Percentiles rank a stretch among this genome's conserved stretches.
phyloP scores from a whole-genome alignment of 2,888 invertebrate species.

The Oligia latruncula region DNA sequence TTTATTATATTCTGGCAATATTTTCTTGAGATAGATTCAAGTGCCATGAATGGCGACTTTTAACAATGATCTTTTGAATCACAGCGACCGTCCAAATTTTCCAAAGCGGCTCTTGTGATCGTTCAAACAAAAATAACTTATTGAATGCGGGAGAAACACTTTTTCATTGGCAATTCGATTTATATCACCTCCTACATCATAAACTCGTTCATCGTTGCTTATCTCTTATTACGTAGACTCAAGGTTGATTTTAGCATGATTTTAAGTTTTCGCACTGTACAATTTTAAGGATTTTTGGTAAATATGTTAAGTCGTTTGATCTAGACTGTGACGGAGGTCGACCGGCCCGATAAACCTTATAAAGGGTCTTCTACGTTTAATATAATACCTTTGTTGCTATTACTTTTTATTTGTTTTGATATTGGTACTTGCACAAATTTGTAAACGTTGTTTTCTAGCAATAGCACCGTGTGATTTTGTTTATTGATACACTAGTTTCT shows the following conservation, averaged over 20 bases:
- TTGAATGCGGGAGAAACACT: constrained; percentile 66
- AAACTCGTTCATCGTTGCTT: background rate
- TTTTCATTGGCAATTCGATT: constrained; percentile 68
- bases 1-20: background rate
- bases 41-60: constrained; percentile 13
- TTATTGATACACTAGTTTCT: background rate
- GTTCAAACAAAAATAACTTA: constrained; percentile 69
- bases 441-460: constrained; percentile 23
- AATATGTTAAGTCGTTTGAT: constrained; percentile 71
- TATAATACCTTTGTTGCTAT: constrained; percentile 64
- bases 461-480: background rate
- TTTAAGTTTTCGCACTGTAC: constrained; percentile 4
- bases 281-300: constrained; percentile 50
- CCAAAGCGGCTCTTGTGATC: constrained; percentile 53
- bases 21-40: constrained; percentile 13
- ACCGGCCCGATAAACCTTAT: constrained; percentile 66
- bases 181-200: constrained; percentile 45
- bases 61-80: constrained; percentile 51
- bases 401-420: constrained; percentile 61
- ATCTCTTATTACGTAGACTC: background rate
- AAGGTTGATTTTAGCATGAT: constrained; percentile 38
- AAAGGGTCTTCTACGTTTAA: constrained; percentile 61
- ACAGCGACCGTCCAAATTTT: constrained; percentile 47
- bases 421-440: constrained; percentile 49
- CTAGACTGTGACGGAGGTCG: constrained; percentile 69